Percentiles rank a stretch among this genome's conserved stretches.
Conservation (phyloP, 1,140 invertebrate genomes). For the Zaprionus lachaisei region DNA sequence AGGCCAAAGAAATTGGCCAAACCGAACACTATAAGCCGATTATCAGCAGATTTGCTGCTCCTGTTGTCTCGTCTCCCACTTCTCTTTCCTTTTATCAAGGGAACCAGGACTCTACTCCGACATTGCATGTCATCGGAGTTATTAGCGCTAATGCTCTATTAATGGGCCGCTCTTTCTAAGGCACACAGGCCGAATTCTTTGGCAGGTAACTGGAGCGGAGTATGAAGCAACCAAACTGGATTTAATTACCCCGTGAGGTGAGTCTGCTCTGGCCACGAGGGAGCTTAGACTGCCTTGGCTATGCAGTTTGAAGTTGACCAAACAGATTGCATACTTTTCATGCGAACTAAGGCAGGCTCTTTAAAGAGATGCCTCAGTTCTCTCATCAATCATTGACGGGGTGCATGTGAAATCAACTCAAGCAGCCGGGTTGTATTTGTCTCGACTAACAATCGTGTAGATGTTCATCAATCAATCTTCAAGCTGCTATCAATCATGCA, state of each 20-base stretch:
- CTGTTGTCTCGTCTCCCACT: neutral
- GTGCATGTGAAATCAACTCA: neutral
- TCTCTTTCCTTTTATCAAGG: neutral
- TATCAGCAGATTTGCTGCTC: constrained; percentile 54
- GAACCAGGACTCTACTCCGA: neutral
- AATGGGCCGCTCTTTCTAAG: constrained; percentile 29
- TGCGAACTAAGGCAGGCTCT: neutral
- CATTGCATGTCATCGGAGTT: constrained; percentile 67
- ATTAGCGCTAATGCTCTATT: constrained; percentile 63
- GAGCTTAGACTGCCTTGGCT: neutral
- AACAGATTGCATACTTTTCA: neutral
- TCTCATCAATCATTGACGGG: neutral
- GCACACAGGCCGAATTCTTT: neutral
- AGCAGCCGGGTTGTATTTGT: neutral
- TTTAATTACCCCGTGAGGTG: neutral
- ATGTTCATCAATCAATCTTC: neutral
- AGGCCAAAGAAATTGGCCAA: constrained; percentile 51
- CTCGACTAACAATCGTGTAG: no score
- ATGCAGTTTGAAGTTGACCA: neutral
- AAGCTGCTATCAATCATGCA: constrained; percentile 2
- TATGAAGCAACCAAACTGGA: neutral
- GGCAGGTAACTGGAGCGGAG: neutral
- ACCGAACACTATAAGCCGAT: constrained; percentile 65
- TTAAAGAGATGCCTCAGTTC: neutral
- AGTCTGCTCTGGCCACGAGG: no score